A percentile compares a stretch with the other conserved stretches of the same genome.
phyloP scores from a whole-genome alignment of 2,113 vertebrate genomes.

The Vidua macroura region DNA sequence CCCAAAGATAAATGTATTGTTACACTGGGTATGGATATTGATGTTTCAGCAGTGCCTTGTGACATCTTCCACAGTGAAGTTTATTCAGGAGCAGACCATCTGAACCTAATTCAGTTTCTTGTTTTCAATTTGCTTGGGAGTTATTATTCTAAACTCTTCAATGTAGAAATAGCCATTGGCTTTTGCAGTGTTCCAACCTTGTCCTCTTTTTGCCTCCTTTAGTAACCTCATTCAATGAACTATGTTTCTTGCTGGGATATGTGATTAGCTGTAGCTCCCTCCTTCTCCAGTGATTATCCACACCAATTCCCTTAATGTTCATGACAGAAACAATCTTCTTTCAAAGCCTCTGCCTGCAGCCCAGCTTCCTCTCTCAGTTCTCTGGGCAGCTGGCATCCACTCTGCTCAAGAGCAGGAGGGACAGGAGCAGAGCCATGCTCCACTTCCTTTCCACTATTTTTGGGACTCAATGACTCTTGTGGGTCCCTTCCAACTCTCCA shows the following conservation, averaged over 20 bases:
- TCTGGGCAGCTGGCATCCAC: not conserved
- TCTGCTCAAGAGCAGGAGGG: not conserved
- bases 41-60: not conserved
- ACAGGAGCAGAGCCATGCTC: not conserved
- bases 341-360: not conserved
- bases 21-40: not conserved
- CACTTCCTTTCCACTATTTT: not conserved
- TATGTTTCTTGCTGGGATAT: not conserved
- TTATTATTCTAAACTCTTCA: not conserved
- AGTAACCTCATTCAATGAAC: not conserved
- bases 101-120: constrained; percentile 14
- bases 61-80: not conserved
- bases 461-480: not conserved
- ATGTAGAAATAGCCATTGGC: not conserved
- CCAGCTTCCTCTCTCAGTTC: not conserved
- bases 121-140: constrained; percentile 8
- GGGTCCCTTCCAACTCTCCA: not conserved
- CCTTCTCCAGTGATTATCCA: not conserved
- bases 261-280: not conserved
- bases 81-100: not conserved
- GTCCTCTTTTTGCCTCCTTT: not conserved
- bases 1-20: not conserved
- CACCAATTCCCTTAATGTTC: not conserved
- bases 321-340: not conserved
- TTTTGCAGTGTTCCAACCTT: not conserved